Evolutionary conservation across 1,140 invertebrate species (phyloP).

Genomic region (Diachasmimorpha longicaudata): DNA sequence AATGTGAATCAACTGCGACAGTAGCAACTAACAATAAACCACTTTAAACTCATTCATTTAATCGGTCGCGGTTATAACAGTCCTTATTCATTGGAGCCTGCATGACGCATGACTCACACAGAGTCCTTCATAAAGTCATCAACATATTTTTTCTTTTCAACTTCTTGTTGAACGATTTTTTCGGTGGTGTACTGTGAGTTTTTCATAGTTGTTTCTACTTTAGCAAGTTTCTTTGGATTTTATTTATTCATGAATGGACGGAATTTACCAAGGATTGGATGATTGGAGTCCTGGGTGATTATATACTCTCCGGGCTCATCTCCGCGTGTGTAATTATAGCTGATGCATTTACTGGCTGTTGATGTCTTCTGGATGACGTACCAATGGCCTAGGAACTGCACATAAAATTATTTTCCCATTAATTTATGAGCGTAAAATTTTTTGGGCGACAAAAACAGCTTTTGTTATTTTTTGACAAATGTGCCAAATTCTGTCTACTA

Average conservation of each 20-base stretch:
- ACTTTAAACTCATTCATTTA: constrained; percentile 49
- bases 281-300: constrained; percentile 77
- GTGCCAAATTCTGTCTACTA: too few relatives aligned
- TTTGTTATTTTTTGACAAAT: too few relatives aligned
- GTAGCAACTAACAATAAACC: constrained; percentile 30
- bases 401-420: not conserved
- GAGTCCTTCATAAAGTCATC: not conserved
- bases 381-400: constrained; percentile 79
- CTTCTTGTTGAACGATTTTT: not conserved
- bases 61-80: constrained; percentile 32
- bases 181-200: not conserved
- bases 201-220: not conserved
- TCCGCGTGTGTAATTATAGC: constrained; percentile 76
- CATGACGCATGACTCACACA: not conserved
- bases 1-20: constrained; percentile 35
- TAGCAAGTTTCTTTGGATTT: too few relatives aligned
- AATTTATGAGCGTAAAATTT: not conserved
- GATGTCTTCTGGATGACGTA: constrained; percentile 85
- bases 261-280: constrained; percentile 65
- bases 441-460: too few relatives aligned
- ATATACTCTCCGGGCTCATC: constrained; percentile 73
- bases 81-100: not conserved
- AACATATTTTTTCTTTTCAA: not conserved
- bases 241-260: not conserved
- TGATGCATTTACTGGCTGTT: constrained; percentile 78